Evolutionary conservation across 2,113 vertebrate genomes (phyloP).

Genomic region (Accipiter cooperii): DNA sequence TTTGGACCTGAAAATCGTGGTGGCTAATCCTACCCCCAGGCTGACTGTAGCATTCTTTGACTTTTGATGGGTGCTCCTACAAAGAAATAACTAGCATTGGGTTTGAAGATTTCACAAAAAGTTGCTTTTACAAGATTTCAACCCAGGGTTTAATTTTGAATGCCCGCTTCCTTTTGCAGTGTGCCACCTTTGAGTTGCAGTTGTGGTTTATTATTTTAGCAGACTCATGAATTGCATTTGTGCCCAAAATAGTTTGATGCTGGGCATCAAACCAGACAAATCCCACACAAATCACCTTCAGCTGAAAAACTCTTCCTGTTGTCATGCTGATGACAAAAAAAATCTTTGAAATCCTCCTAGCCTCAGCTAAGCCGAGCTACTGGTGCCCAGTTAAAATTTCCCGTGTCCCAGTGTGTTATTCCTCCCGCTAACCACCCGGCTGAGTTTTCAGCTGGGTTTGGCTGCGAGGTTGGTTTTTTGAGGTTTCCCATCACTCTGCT

Average conservation of each 20-base stretch:
- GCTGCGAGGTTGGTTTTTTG: accelerated
- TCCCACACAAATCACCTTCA: background rate
- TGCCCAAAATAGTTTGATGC: background rate
- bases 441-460: background rate
- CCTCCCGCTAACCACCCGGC: background rate
- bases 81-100: background rate
- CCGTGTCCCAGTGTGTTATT: accelerated
- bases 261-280: background rate
- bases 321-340: background rate
- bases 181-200: background rate
- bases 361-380: background rate
- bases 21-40: background rate
- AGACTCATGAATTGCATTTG: background rate
- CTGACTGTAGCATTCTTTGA: background rate
- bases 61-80: background rate
- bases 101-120: background rate
- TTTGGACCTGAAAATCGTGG: background rate
- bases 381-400: background rate
- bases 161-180: background rate
- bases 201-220: background rate
- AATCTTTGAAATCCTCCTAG: background rate
- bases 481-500: background rate
- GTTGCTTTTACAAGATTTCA: background rate
- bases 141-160: accelerated
- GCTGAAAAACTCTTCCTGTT: background rate